Base-by-base conservation (phyloP, 2,888 invertebrate genomes). In the Heliconius aoede region DNA sequence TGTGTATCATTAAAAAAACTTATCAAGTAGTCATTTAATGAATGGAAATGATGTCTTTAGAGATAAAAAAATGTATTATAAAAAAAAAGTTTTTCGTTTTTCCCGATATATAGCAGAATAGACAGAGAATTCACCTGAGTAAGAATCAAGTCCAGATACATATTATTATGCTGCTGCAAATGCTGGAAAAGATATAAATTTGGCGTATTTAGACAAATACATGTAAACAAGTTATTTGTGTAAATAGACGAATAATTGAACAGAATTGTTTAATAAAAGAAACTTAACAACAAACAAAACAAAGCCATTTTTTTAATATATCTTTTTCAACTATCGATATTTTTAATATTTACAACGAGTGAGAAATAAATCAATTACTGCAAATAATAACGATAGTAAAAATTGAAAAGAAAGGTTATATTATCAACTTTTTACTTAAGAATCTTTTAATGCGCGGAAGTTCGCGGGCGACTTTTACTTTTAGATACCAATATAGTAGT, bases 11-110 rank as follows among this genome's bases (percentile, higher is more conserved):
- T 81, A 82, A 78, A 82, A 78, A 75, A 73, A 69, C 80, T 80
- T 82, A 81, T 83, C 81, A 82, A 81, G 76, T 76, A 76, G 80
- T 80, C 80, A 81, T 81, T 83, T 83, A 82, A 81, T 82, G 81
- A 83, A n/a, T 26, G 15, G 5, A 18, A 24, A 55, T 72, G 36
- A 61, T 18, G 32, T 36, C 11, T 58, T 72, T 13, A 71, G 71
- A 68, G 28, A 51, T 51, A 11, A 28, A n/a, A n/a, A n/a, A n/a
- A n/a, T n/a, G n/a, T n/a, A 21, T 26, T 46, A 18, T 46, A 21
- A 26, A 9, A 40, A 5, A 18, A 46, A 9, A 18, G 4, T 13
- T 30, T 7, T 21, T 51, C 4, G 3, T 30, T 21, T 28, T 28
- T 11, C 13, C n/a, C 28, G n/a, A n/a, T 24, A 51, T 13, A 13